Conservation (phyloP, 2,113 vertebrate species). For the Phyllostomus discolor region DNA sequence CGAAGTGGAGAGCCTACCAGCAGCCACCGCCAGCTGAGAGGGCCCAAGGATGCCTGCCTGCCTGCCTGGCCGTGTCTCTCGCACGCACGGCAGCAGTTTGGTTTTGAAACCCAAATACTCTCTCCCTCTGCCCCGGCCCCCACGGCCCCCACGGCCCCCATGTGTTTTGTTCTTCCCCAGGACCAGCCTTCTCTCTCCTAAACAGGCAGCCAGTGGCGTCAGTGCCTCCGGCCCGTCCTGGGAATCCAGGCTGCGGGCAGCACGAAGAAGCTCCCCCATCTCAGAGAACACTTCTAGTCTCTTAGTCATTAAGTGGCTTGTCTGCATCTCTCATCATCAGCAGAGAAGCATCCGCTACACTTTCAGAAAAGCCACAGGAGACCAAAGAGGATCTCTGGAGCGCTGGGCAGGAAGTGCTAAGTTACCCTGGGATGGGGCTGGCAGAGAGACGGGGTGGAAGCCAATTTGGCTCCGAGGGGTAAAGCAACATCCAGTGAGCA, state of each 20-base stretch:
- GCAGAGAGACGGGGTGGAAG: neutral
- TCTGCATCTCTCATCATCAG: slow-evolving; percentile 53
- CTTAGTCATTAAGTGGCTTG: slow-evolving; percentile 56
- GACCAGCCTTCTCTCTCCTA: neutral
- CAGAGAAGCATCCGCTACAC: slow-evolving; percentile 38
- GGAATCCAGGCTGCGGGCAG: neutral
- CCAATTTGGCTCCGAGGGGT: neutral
- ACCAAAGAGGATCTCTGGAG: slow-evolving; percentile 25
- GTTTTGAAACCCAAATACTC: neutral
- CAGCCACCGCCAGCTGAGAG: neutral
- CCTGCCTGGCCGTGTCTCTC: neutral
- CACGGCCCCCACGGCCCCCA: too few species aligned
- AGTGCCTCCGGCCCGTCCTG: neutral
- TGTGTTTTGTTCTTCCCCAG: neutral
- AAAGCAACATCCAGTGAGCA: neutral
- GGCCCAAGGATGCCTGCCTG: neutral
- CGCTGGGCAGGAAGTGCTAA: slow-evolving; percentile 32
- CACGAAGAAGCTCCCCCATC: neutral
- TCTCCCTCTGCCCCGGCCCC: neutral
- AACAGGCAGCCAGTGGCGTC: neutral
- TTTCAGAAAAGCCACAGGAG: slow-evolving; percentile 56
- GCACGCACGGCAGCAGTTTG: neutral
- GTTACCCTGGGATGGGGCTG: neutral
- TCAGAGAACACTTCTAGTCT: slow-evolving; percentile 53
- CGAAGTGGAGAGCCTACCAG: neutral